Evolutionary conservation across 64 coral and sea anemone species (phyloP).

Genomic region (Porites lutea): DNA sequence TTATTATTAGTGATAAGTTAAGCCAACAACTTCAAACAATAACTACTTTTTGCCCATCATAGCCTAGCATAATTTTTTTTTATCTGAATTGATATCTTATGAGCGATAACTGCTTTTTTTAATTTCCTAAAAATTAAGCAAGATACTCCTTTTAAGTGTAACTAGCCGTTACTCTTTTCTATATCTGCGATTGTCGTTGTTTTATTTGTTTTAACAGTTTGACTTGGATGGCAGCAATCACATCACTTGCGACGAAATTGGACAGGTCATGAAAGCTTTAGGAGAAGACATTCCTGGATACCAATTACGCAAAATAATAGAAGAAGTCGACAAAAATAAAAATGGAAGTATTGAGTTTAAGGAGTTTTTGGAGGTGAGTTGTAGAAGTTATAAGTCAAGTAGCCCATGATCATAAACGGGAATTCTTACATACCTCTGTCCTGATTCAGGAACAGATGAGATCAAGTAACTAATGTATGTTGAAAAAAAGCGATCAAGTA

Average conservation of each 20-base stretch:
- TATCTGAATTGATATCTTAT: too few species aligned
- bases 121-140: too few species aligned
- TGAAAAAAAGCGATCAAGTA: too few species aligned
- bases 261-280: constrained; percentile 11
- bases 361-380: constrained; percentile 88
- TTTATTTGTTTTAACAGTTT: constrained; percentile 52
- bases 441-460: too few species aligned
- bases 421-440: background rate
- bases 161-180: background rate
- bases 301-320: constrained; percentile 75
- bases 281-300: constrained; percentile 84
- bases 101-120: background rate
- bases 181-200: background rate
- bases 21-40: too few species aligned
- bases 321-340: constrained; percentile 63
- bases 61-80: too few species aligned
- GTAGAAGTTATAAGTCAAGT: too few species aligned
- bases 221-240: constrained; percentile 76
- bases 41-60: too few species aligned
- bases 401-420: background rate
- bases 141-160: background rate
- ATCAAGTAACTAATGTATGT: too few species aligned
- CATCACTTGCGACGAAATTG: constrained; percentile 65
- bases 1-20: too few species aligned
- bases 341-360: constrained; percentile 82